Evolutionary conservation across 1,140 invertebrate genomes (phyloP), one percentile per base, ranked within the genome.

Genomic region (Conus betulinus): DNA sequence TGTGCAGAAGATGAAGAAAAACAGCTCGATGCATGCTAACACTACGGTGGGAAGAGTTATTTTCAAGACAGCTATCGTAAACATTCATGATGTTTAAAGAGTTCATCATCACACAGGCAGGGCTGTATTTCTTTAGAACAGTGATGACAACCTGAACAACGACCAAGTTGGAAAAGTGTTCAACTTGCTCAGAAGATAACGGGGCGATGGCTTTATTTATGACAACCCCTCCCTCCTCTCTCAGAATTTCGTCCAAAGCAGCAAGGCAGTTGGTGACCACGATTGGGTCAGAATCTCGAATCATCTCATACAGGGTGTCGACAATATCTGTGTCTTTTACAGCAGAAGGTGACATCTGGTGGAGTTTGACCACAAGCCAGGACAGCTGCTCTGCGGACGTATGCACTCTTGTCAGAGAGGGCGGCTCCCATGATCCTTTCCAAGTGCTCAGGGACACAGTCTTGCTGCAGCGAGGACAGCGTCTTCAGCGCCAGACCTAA

Each of bases 41-140:
- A 90, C 83, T 20, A 93, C 89, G 8, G 90, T 81, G 76, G n/a
- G 60, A 60, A 79, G 88, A 91, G 27, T 88, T 90, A 52, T 92
- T n/a, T 87, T 55, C 90, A 88, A 55, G 93, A 84, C 81, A 92
- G 23, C 81, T 60, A 79, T 94, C 93, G 8, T 91, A 51, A 53
- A 92, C 85, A 87, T 94, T 93, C 89, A 94, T 91, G 67, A 93
- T 90, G 67, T 93, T 91, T 88, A 93, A 91, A n/a, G 7, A 89
- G 87, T 88, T 94, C 93, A 52, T 94, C 91, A 57, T 92, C 92
- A 5, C n/a, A n/a, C 79, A 78, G 27, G 85, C 90, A 8, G 92
- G 92, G 67, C 55, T 85, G 88, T 94, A 94, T 74, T 91, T 92
- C 60, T 90, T 89, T n/a, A 94, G 81, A 20, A 91, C 39, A n/a